Percentiles rank a stretch among this genome's conserved stretches.
Evolutionary conservation across 2,113 vertebrate species (phyloP).

Genomic region (Actinemys pallida): DNA sequence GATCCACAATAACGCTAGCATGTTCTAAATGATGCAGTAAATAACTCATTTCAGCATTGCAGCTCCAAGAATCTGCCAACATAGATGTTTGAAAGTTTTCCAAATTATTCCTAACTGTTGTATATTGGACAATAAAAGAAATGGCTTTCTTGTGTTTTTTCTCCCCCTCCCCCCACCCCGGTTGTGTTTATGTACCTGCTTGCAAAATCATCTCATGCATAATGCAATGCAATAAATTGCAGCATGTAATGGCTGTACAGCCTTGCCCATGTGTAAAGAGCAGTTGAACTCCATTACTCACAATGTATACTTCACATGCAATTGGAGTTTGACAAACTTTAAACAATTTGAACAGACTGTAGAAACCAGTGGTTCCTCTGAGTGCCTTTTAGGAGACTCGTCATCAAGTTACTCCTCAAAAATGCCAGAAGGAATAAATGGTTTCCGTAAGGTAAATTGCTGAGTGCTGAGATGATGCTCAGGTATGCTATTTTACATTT

Average conservation of each 20-base stretch:
- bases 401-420: slow-evolving; percentile 48
- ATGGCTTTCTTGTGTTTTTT: slow-evolving; percentile 50
- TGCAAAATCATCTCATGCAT: slow-evolving; percentile 70
- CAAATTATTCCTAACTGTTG: slow-evolving; percentile 59
- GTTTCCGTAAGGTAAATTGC: slow-evolving; percentile 55
- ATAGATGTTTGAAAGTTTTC: slow-evolving; percentile 41
- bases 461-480: slow-evolving; percentile 22
- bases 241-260: slow-evolving; percentile 8
- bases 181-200: slow-evolving; percentile 62
- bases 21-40: slow-evolving; percentile 15
- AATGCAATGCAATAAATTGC: slow-evolving; percentile 67
- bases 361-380: slow-evolving; percentile 48
- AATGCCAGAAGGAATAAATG: slow-evolving; percentile 56
- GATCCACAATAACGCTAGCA: background rate
- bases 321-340: slow-evolving; percentile 65
- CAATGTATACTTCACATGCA: slow-evolving; percentile 52
- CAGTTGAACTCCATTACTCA: slow-evolving; percentile 59
- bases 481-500: background rate
- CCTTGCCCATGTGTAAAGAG: slow-evolving; percentile 56
- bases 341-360: slow-evolving; percentile 50
- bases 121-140: slow-evolving; percentile 48
- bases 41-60: slow-evolving; percentile 10
- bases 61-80: slow-evolving; percentile 38
- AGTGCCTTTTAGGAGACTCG: slow-evolving; percentile 62
- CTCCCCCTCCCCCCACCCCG: background rate